Conservation (phyloP, 2,797 vertebrate genomes). For the Enteromius argenteus region DNA sequence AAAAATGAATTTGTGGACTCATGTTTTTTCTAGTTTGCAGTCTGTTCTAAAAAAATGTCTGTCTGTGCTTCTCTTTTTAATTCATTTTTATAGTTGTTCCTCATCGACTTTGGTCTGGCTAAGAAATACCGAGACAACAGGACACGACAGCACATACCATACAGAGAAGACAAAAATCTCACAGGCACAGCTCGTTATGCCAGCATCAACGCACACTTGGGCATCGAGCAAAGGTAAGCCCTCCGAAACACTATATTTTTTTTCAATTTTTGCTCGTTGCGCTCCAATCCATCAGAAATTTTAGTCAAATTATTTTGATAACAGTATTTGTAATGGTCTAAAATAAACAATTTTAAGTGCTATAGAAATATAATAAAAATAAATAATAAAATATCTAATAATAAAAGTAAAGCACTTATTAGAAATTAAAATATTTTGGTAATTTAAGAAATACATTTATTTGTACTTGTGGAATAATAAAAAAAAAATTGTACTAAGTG, state of each 20-base stretch:
- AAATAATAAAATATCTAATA: no score
- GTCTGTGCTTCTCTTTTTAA: constrained; percentile 44
- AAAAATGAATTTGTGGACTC: neutral
- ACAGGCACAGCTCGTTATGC: constrained; percentile 99
- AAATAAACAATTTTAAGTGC: neutral
- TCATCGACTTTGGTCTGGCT: constrained; percentile 99
- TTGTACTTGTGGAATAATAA: neutral
- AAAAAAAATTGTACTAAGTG: neutral
- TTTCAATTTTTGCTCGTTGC: neutral
- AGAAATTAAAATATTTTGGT: neutral
- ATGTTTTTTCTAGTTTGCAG: neutral
- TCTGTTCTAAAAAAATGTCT: constrained; percentile 17
- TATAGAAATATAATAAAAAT: no score
- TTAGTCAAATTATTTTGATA: neutral
- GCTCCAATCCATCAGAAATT: neutral
- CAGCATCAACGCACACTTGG: constrained; percentile 98
- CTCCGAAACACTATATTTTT: neutral
- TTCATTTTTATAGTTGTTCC: constrained; percentile 92
- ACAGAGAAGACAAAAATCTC: constrained; percentile 99
- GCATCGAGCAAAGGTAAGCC: constrained; percentile 96
- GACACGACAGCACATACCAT: constrained; percentile 99
- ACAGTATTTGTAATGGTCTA: neutral
- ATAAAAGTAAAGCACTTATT: neutral
- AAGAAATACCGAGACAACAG: constrained; percentile 99
- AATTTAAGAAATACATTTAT: neutral